phyloP scores from a whole-genome alignment of 2,888 invertebrate species.

The Willowsia nigromaculata region DNA sequence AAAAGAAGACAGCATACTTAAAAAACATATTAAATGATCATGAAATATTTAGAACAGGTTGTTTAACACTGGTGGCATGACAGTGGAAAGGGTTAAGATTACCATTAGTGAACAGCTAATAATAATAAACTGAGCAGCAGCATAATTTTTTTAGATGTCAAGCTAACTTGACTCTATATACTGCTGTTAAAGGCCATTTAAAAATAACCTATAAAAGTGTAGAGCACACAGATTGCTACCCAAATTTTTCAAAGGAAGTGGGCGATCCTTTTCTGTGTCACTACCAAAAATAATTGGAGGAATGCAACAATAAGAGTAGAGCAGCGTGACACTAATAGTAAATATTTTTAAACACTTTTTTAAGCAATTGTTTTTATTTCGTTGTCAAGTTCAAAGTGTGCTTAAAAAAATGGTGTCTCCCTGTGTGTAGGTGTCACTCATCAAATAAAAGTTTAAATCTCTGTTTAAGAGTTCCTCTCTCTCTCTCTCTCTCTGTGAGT shows the following conservation, averaged over 20 bases:
- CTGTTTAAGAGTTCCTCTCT: no score
- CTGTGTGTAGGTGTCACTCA: neutral
- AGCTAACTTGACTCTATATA: no score
- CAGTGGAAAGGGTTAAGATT: no score
- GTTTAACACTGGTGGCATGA: no score
- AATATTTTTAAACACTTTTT: no score
- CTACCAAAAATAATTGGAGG: neutral
- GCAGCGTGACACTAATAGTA: neutral
- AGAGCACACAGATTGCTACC: neutral
- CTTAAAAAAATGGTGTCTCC: no score
- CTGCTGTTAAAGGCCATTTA: neutral
- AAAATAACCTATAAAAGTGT: neutral
- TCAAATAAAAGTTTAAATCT: no score
- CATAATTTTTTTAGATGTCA: neutral
- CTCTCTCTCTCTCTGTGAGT: no score
- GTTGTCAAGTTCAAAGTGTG: slow-evolving; percentile 38
- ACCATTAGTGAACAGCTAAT: no score
- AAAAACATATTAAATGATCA: neutral
- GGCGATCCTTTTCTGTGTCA: slow-evolving; percentile 4
- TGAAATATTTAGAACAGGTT: no score
- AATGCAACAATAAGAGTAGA: neutral
- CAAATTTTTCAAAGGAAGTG: slow-evolving; percentile 51
- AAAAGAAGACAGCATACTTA: neutral
- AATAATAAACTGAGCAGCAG: no score
- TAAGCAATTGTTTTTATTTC: neutral